Conservation (phyloP, 2,888 invertebrate species). For the Heterodera filipjevi region DNA sequence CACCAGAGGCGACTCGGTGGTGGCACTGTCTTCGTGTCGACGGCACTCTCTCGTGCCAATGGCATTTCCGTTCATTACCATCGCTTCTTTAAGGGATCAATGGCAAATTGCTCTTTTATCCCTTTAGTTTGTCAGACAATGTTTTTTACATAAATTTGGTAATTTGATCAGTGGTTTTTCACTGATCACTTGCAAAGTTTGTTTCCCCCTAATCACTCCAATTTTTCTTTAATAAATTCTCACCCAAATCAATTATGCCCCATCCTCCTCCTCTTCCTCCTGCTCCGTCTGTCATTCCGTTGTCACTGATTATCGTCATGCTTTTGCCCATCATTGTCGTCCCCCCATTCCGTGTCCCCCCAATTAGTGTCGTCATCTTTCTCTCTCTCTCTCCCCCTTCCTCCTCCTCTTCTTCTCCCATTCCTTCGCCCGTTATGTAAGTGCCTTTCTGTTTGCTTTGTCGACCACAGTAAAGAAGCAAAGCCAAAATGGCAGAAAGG, state of each 20-base stretch:
- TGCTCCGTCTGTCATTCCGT: neutral
- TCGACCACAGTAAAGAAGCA: constrained; percentile 53
- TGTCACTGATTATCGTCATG: neutral
- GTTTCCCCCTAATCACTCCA: neutral
- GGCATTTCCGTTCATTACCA: constrained; percentile 2
- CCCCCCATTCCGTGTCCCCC: neutral
- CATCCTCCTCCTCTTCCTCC: neutral
- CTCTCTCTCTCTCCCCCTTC: neutral
- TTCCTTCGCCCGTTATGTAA: constrained; percentile 55
- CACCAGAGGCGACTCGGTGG: neutral
- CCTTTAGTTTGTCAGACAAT: no score
- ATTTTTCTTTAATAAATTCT: neutral
- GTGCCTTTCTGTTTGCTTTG: constrained; percentile 49
- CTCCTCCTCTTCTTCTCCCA: neutral
- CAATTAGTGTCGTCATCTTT: neutral
- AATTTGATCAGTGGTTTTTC: no score
- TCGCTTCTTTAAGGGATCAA: neutral
- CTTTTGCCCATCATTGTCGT: neutral
- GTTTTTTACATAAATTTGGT: no score
- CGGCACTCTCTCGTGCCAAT: neutral
- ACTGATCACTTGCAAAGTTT: no score
- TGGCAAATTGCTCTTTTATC: neutral
- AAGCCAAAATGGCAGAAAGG: constrained; percentile 49
- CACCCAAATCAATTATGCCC: neutral
- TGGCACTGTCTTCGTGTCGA: neutral